Base-by-base conservation (phyloP, 2,113 vertebrate species). In the Chloropsis cyanopogon region DNA sequence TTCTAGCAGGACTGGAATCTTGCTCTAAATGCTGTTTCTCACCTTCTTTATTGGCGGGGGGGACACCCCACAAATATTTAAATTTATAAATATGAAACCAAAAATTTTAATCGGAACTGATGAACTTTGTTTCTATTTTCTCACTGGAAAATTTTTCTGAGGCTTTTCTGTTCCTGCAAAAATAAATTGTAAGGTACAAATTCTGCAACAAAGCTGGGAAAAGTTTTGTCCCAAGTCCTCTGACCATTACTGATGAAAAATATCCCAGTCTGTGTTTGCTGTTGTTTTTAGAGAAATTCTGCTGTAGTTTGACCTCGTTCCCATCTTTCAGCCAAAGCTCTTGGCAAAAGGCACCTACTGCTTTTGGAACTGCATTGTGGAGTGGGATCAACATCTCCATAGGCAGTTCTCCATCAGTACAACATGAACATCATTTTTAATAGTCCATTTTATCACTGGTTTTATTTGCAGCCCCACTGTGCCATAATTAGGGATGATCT, bases 251-350 rank as follows among this genome's bases (percentile, higher is more conserved):
- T 68, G 68, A 84, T 75, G 44, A 57, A 75, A 68, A 75, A 78
- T 88, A 4, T 0, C 33, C 14, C 68, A 37, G 24, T 68, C 29
- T 69, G 7, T 56, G 31, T 63, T 91, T 84, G 44, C 22, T 92
- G 33, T 84, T 71, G 44, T 89, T 90, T 79, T 44, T 60, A 70
- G 73, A 72, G 61, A 71, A 82, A 75, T 68, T 85, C 53, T 94
- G 53, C 35, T 29, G 5, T 52, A 14, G 82, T 93, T 94, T 94
- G 87, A 93, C 73, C 84, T 94, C 44, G 8, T 84, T 91, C 31
- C 35, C 17, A 53, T 91, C 65, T 87, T 68, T 66, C 53, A 87
- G 87, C 53, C 81, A 75, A 69, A 93, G 61, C 56, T 41, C 33
- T 90, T 90, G 90, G 70, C 90, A 90, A 57, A 82, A 90, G 49